Evolutionary conservation across 1,140 invertebrate genomes (phyloP), one percentile per base, ranked within the genome.

Genomic region (Trachelipus rathkii): DNA sequence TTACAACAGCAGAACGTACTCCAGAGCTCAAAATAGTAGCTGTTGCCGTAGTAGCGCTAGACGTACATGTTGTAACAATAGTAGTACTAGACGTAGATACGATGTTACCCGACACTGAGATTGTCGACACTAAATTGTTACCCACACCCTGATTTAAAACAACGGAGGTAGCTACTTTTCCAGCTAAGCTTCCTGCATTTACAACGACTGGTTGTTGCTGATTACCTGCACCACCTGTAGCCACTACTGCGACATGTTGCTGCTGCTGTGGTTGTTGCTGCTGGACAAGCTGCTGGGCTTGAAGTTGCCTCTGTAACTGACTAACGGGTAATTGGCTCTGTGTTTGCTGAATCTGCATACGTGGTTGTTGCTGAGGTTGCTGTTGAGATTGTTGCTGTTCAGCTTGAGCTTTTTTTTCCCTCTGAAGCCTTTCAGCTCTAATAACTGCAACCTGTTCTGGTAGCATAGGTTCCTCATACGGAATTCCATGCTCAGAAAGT

Each of bases 401-500:
- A 15, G 68, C 75, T 33, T 74, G 75, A 68, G 87, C 84, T 78
- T 90, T 88, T 82, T 96, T 96, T 81, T 95, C 93, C 81, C 91
- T 89, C 0, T 90, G 90, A 74, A 95, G 91, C 76, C 94, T 87
- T 82, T 97, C 95, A 3, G 92, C 93, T 81, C 94, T 87, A 72
- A 90, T 90, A 9, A 89, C 87, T 3, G 95, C 95, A 45, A 97
- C 92, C 81, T 95, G 91, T 81, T 92, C 89, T 0, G 95, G 95
- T 75, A 89, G 89, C 21, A 95, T 85, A 0, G 95, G 95, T 78
- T 88, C 88, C 80, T 98, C 95, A 82, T 95, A 94, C 82, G 90
- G 90, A 70, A 98, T 92, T 8, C 92, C 92, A 84, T 89, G 91
- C 70, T 97, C 94, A 44, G 89, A 88, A 77, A 97, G 84, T 50